Conservation (phyloP, 2,113 vertebrate genomes). For the Cephalopterus ornatus region DNA sequence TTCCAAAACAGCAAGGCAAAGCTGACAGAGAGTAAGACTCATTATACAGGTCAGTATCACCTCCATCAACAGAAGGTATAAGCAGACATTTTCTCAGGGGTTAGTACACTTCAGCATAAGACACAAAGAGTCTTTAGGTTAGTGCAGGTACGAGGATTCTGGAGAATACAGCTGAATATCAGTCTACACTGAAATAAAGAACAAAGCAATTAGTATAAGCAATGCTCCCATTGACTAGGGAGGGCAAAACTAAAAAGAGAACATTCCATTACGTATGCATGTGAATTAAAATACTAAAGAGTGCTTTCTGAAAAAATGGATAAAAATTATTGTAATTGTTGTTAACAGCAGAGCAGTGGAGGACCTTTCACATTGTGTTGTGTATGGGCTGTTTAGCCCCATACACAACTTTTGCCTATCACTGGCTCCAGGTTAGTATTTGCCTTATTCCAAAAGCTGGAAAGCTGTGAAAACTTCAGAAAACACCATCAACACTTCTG, state of each 20-base stretch:
- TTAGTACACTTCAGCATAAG: background rate
- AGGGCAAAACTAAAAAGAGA: background rate
- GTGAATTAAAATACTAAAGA: background rate
- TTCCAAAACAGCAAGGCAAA: background rate
- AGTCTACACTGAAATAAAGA: background rate
- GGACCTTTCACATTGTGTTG: background rate
- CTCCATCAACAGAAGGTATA: background rate
- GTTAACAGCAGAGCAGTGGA: background rate
- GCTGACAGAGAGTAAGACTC: background rate
- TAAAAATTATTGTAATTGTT: background rate
- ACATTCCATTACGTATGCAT: accelerated
- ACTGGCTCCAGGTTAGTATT: background rate
- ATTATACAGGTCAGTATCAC: background rate
- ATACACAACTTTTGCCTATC: background rate
- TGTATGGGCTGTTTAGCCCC: background rate
- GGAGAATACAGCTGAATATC: background rate
- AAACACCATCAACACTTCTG: background rate
- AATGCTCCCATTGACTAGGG: background rate
- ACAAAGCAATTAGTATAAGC: background rate
- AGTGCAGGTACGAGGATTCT: background rate
- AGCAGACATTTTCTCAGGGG: background rate
- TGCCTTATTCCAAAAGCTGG: background rate
- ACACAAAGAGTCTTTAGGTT: background rate
- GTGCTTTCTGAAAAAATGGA: background rate
- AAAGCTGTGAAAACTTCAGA: background rate